A percentile compares a stretch with the other conserved stretches of the same genome.
These are phyloP conservation scores for Cheilosia pagana DNA, from an alignment of 2,888 invertebrate species.

Conservation along the genomic window DNA sequence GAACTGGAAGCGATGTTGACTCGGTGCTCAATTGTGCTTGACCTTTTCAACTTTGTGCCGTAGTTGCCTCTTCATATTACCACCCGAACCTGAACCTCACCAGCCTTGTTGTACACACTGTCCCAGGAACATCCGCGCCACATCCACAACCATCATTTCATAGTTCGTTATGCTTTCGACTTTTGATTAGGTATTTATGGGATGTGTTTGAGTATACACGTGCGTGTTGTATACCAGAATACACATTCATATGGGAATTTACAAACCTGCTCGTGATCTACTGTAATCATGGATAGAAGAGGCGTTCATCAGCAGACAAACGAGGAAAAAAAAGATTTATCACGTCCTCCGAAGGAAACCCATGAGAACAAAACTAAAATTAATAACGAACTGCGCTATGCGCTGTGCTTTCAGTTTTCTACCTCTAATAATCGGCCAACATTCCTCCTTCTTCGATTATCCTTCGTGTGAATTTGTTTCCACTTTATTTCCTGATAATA, in stretches of 20 bases:
- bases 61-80: too few species aligned
- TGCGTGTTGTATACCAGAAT: neutral
- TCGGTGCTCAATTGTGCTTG: too few species aligned
- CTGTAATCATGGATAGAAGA: slow-evolving; percentile 16
- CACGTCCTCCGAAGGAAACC: neutral
- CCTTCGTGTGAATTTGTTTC: slow-evolving; percentile 73
- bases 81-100: too few species aligned
- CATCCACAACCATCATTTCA: neutral
- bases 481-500: slow-evolving; percentile 75
- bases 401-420: slow-evolving; percentile 1
- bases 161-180: slow-evolving; percentile 29
- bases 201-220: slow-evolving; percentile 26
- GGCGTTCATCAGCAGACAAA: slow-evolving; percentile 43
- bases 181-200: slow-evolving; percentile 58
- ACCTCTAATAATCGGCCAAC: slow-evolving; percentile 31
- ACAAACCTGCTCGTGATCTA: slow-evolving; percentile 44
- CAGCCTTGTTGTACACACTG: slow-evolving; percentile 9
- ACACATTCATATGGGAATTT: slow-evolving; percentile 36
- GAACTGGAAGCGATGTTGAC: too few species aligned
- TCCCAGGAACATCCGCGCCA: neutral
- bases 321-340: slow-evolving; percentile 49
- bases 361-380: slow-evolving; percentile 19
- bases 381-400: slow-evolving; percentile 37
- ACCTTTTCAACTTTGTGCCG: too few species aligned
- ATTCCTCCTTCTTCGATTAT: slow-evolving; percentile 61